phyloP scores from a whole-genome alignment of 2,113 vertebrate genomes.

The Ophthalmolycus amberensis region DNA sequence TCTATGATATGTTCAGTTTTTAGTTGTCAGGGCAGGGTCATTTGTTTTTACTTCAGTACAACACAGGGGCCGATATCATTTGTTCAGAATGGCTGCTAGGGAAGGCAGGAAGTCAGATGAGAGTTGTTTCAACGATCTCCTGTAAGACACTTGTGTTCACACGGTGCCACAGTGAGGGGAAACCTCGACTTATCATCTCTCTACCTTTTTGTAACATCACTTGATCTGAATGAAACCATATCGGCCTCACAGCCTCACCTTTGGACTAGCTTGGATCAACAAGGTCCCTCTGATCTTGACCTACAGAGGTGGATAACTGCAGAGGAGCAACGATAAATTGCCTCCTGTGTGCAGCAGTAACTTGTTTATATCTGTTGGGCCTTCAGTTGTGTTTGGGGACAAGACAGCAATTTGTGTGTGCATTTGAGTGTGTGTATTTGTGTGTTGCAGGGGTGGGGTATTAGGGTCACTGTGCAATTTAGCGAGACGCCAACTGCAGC shows the following conservation, averaged over 20 bases:
- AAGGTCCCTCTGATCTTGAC: slow-evolving; percentile 55
- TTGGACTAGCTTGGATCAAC: slow-evolving; percentile 53
- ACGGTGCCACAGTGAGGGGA: slow-evolving; percentile 2
- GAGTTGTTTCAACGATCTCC: slow-evolving; percentile 30
- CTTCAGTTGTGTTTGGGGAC: slow-evolving; percentile 57
- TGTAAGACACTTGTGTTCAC: slow-evolving; percentile 23
- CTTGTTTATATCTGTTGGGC: slow-evolving; percentile 56
- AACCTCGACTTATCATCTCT: slow-evolving; percentile 5
- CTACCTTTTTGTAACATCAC: slow-evolving; percentile 33
- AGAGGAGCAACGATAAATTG: slow-evolving; percentile 63
- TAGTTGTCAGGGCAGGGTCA: slow-evolving; percentile 36
- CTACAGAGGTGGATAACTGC: slow-evolving; percentile 50
- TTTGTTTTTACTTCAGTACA: slow-evolving; percentile 26
- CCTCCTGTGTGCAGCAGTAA: slow-evolving; percentile 50
- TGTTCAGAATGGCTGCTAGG: slow-evolving; percentile 40
- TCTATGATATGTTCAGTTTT: slow-evolving; percentile 36
- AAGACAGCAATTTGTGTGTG: slow-evolving; percentile 36
- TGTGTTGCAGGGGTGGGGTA: slow-evolving; percentile 45
- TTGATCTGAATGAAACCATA: slow-evolving; percentile 51
- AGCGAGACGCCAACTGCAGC: slow-evolving; percentile 49
- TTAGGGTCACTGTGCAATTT: slow-evolving; percentile 75
- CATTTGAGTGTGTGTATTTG: slow-evolving; percentile 24
- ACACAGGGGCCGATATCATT: slow-evolving; percentile 7
- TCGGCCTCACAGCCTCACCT: slow-evolving; percentile 38
- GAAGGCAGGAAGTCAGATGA: slow-evolving; percentile 28